A percentile compares a stretch with the other conserved stretches of the same genome.
These are phyloP conservation scores for Gnathonemus echidnorhynchus DNA, from an alignment of 2,113 vertebrate genomes.

Conservation along the genomic window DNA sequence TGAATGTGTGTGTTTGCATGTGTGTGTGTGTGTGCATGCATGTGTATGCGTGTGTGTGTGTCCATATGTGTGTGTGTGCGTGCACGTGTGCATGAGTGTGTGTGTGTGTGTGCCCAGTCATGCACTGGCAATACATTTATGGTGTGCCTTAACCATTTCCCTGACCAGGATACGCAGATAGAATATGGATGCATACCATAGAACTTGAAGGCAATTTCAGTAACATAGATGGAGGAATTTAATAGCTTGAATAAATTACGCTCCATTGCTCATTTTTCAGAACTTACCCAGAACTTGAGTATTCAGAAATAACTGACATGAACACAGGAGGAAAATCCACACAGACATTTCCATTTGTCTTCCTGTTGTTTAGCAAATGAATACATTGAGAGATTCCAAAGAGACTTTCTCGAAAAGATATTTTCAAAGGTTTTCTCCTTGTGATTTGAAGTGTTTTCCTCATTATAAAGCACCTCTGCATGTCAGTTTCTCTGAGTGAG, in stretches of 20 bases:
- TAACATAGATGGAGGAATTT: neutral
- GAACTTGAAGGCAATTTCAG: neutral
- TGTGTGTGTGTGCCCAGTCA: neutral
- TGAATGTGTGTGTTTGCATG: neutral
- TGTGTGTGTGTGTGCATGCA: neutral
- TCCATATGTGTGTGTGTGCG: neutral
- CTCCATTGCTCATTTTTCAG: neutral
- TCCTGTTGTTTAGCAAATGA: neutral
- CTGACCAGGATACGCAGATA: neutral
- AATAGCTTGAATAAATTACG: neutral
- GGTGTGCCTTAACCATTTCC: neutral
- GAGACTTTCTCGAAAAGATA: neutral
- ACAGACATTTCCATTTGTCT: neutral
- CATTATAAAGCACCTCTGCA: neutral
- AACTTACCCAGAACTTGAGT: neutral
- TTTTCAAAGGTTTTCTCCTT: neutral
- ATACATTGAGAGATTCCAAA: neutral
- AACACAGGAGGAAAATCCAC: neutral
- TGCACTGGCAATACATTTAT: neutral
- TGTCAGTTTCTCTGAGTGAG: neutral
- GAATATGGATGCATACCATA: neutral
- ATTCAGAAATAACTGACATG: neutral
- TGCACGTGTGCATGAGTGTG: no score
- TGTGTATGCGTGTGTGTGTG: no score
- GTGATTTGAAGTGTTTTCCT: neutral